Percentiles rank a stretch among this genome's conserved stretches.
phyloP scores from a whole-genome alignment of 2,888 invertebrate genomes.

The Tetragnatha montana region DNA sequence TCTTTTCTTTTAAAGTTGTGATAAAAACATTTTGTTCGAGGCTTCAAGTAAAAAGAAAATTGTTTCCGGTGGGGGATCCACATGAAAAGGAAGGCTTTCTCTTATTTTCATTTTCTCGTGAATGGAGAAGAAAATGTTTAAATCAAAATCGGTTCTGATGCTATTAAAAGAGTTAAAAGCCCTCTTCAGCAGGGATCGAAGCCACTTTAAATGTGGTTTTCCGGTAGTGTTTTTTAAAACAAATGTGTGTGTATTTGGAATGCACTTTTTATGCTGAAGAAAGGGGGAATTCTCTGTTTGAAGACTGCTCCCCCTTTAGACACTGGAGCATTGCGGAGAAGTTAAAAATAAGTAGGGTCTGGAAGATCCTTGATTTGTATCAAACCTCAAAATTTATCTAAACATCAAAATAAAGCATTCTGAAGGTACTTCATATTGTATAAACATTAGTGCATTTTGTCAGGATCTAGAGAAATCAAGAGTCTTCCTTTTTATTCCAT shows the following conservation, averaged over 20 bases:
- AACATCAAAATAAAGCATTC: background rate
- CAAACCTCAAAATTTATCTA: background rate
- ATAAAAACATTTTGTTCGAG: slow-evolving; percentile 60
- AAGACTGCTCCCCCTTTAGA: background rate
- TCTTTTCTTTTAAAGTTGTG: slow-evolving; percentile 40
- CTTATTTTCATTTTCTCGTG: slow-evolving; percentile 45
- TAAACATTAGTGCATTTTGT: background rate
- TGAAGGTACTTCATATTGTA: background rate
- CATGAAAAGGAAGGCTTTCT: slow-evolving; percentile 25
- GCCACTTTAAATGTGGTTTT: slow-evolving; percentile 33
- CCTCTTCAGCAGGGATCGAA: slow-evolving; percentile 36
- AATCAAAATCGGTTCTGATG: slow-evolving; percentile 50
- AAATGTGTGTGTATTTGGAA: slow-evolving; percentile 12
- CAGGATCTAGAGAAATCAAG: background rate
- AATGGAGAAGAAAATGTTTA: slow-evolving; percentile 65
- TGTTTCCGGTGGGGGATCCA: slow-evolving; percentile 49
- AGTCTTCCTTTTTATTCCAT: background rate
- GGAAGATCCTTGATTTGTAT: background rate
- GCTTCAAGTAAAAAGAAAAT: slow-evolving; percentile 60
- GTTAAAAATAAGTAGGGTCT: background rate
- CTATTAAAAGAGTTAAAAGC: slow-evolving; percentile 54
- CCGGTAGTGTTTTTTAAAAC: slow-evolving; percentile 15
- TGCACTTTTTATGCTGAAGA: background rate
- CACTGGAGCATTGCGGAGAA: background rate
- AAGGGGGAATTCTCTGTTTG: background rate